These are phyloP conservation scores for Idaea straminata DNA, from an alignment of 2,888 invertebrate species.

Conservation along the genomic window DNA sequence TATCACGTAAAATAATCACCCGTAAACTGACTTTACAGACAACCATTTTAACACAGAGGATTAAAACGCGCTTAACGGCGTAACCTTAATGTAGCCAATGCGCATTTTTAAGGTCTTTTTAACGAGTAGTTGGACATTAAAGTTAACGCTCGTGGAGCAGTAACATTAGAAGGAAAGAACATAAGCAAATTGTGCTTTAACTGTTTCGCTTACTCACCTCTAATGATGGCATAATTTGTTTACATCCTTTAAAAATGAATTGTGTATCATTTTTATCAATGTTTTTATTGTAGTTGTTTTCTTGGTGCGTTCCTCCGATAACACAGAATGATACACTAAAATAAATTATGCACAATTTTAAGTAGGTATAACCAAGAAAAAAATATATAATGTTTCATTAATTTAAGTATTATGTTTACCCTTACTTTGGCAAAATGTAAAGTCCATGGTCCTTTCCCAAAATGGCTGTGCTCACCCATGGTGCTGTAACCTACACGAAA, in stretches of 20 bases:
- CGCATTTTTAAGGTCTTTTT: no score
- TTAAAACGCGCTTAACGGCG: no score
- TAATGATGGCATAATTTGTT: conserved; percentile 80
- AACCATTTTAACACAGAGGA: no score
- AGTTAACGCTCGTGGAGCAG: no score
- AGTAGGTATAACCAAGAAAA: neutral
- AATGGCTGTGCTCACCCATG: conserved; percentile 82
- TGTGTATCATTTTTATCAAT: conserved; percentile 78
- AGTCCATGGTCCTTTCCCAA: conserved; percentile 81
- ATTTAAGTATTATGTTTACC: neutral
- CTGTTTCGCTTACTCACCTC: conserved; percentile 57
- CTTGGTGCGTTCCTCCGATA: conserved; percentile 89
- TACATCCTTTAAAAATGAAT: conserved; percentile 83
- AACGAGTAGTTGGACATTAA: no score
- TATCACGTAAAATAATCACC: no score
- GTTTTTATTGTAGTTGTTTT: conserved; percentile 78
- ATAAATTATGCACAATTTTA: neutral
- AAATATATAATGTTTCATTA: neutral
- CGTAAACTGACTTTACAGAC: no score
- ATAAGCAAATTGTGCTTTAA: neutral
- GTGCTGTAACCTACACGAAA: conserved; percentile 80
- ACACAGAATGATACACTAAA: conserved; percentile 64
- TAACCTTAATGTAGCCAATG: no score
- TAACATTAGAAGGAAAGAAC: no score
- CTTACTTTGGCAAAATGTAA: conserved; percentile 90